Conservation (phyloP, 2,797 vertebrate genomes). For the Enteromius treurensis region DNA sequence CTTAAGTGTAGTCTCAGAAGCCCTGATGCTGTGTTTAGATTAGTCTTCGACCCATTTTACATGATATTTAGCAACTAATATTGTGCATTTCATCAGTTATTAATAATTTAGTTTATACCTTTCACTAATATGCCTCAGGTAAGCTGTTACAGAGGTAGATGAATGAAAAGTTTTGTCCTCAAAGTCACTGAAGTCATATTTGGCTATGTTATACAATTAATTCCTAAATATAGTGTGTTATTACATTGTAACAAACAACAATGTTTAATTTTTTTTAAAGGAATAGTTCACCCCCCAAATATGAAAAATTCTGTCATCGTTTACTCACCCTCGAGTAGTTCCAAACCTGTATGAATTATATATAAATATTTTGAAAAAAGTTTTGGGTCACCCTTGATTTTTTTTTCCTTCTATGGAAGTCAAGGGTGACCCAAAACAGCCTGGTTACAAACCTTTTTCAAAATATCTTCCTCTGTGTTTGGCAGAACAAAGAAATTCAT, state of each 20-base stretch:
- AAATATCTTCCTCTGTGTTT: no score
- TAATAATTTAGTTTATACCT: neutral
- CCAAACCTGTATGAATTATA: no score
- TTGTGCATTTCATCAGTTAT: conserved; percentile 1
- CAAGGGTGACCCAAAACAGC: no score
- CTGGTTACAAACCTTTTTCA: no score
- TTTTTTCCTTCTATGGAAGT: no score
- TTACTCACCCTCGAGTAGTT: no score
- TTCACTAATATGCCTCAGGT: neutral
- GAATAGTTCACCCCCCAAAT: no score
- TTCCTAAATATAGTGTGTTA: neutral
- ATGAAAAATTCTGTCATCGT: no score
- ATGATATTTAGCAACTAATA: neutral
- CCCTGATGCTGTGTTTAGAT: neutral
- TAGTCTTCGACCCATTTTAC: neutral
- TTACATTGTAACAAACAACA: neutral
- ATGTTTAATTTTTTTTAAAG: neutral
- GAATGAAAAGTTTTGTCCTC: neutral
- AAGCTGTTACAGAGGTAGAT: neutral
- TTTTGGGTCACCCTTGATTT: no score
- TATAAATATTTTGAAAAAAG: no score
- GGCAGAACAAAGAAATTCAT: no score
- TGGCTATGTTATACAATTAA: neutral
- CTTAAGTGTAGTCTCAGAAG: neutral
- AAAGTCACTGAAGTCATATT: neutral